Conservation (phyloP, 2,888 invertebrate species). For the Tridacna crocea region DNA sequence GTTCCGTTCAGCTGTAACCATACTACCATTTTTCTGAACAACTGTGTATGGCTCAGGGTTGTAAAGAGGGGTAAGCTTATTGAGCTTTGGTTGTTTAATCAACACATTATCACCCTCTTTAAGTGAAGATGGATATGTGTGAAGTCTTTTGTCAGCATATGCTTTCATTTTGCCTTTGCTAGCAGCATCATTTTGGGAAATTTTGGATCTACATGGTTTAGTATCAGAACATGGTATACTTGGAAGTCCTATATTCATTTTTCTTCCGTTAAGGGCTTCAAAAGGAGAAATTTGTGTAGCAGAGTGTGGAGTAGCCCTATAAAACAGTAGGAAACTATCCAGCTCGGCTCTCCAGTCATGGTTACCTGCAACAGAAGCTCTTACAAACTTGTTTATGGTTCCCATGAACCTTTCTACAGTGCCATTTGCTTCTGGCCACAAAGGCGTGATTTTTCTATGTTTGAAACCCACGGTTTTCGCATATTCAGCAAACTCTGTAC, state of each 20-base stretch:
- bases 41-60: conserved; percentile 36
- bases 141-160: conserved; percentile 29
- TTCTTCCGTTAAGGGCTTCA: conserved; percentile 37
- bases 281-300: conserved; percentile 27
- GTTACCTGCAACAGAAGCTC: conserved; percentile 49
- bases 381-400: conserved; percentile 56
- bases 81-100: too few species aligned
- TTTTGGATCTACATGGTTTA: too few species aligned
- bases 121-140: too few species aligned
- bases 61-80: conserved; percentile 40
- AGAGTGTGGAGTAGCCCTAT: conserved; percentile 34
- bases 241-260: conserved; percentile 28
- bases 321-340: conserved; percentile 33
- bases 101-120: conserved; percentile 29
- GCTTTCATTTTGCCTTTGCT: conserved; percentile 29
- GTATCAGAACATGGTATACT: too few species aligned
- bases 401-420: conserved; percentile 62
- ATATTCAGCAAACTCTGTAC: conserved; percentile 55
- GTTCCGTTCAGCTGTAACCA: conserved; percentile 33
- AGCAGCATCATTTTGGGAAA: conserved; percentile 26
- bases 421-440: conserved; percentile 64
- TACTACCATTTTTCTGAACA: conserved; percentile 29
- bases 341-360: conserved; percentile 29
- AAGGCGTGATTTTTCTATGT: conserved; percentile 57
- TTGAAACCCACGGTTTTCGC: conserved; percentile 55